phyloP scores from a whole-genome alignment of 2,113 vertebrate species.

The Colistium nudipinnis region DNA sequence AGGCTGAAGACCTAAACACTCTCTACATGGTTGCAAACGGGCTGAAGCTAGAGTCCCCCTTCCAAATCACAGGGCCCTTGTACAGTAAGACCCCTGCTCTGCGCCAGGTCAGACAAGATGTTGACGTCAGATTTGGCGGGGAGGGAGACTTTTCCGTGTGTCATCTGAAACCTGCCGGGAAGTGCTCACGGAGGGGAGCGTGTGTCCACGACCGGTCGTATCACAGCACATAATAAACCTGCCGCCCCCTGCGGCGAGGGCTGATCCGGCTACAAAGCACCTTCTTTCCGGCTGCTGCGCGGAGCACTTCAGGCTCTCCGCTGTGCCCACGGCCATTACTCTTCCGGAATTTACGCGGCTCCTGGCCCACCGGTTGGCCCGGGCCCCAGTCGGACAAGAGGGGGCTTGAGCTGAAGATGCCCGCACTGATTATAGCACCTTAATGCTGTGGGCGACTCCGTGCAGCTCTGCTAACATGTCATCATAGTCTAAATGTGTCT shows the following conservation, averaged over 20 bases:
- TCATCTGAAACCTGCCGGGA: slow-evolving; percentile 57
- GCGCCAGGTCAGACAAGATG: slow-evolving; percentile 38
- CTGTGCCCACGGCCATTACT: slow-evolving; percentile 58
- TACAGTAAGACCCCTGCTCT: slow-evolving; percentile 33
- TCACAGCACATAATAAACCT: slow-evolving; percentile 58
- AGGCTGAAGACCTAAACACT: background rate
- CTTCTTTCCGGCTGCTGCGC: slow-evolving; percentile 48
- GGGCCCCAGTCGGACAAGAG: slow-evolving; percentile 18
- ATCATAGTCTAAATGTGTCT: background rate
- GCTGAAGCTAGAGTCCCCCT: background rate
- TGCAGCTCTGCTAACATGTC: slow-evolving; percentile 4
- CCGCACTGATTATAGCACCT: slow-evolving; percentile 23
- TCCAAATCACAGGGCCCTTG: slow-evolving; percentile 36
- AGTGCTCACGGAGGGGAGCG: no score
- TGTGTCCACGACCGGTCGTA: slow-evolving; percentile 62
- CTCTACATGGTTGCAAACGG: background rate
- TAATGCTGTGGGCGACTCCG: slow-evolving; percentile 15
- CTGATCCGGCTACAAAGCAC: slow-evolving; percentile 70
- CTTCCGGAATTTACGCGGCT: slow-evolving; percentile 42
- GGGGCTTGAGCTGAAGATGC: slow-evolving; percentile 26
- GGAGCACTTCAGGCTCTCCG: slow-evolving; percentile 42
- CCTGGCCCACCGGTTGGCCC: slow-evolving; percentile 56
- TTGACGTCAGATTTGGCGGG: slow-evolving; percentile 59
- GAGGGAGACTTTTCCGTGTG: slow-evolving; percentile 50
- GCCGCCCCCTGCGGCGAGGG: slow-evolving; percentile 46